Percentiles rank a stretch among this genome's conserved stretches.
phyloP scores from a whole-genome alignment of 2,113 vertebrate genomes.

The Chlorocebus sabaeus region DNA sequence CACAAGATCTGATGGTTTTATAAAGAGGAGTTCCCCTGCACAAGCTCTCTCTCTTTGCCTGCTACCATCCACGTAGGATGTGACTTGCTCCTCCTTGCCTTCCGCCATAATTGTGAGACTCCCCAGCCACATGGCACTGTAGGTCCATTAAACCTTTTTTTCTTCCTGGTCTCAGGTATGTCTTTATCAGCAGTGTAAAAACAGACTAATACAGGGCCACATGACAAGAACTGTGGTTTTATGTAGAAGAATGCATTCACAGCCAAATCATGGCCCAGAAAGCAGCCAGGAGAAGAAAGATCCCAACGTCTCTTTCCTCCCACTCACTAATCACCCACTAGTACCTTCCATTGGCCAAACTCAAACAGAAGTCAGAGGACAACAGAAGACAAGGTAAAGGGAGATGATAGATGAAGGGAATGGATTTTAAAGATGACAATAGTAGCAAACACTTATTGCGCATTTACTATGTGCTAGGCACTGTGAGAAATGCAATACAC shows the following conservation, averaged over 20 bases:
- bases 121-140: too few species aligned
- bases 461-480: not conserved
- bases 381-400: not conserved
- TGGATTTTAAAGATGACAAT: conserved; percentile 1
- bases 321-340: not conserved
- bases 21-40: too few species aligned
- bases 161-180: too few species aligned
- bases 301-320: not conserved
- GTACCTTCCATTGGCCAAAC: not conserved
- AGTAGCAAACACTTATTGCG: not conserved
- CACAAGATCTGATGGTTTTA: too few species aligned
- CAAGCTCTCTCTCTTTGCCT: too few species aligned
- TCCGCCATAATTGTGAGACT: too few species aligned
- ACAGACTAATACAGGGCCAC: not conserved
- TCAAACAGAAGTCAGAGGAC: not conserved
- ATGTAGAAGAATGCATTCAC: not conserved
- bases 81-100: too few species aligned
- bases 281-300: not conserved
- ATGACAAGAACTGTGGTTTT: not conserved
- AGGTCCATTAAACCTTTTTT: too few species aligned
- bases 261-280: not conserved
- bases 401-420: not conserved
- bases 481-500: not conserved
- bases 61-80: too few species aligned
- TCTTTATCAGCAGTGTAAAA: too few species aligned